phyloP scores from a whole-genome alignment of 1,140 invertebrate genomes.

The Formica exsecta region DNA sequence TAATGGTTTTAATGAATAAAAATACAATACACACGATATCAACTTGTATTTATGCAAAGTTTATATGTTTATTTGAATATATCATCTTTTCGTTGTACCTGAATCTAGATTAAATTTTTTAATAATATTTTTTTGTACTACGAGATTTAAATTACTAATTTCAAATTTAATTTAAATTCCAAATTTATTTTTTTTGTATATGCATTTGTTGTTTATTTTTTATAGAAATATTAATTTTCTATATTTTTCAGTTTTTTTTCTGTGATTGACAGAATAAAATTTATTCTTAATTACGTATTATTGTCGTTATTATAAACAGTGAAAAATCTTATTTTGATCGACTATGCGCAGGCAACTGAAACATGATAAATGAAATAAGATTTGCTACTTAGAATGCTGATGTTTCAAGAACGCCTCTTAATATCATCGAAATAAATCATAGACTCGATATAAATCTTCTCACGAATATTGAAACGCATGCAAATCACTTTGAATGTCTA shows the following conservation, averaged over 20 bases:
- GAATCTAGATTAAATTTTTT: neutral
- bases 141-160: neutral
- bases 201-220: neutral
- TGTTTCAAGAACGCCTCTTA: constrained; percentile 22
- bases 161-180: neutral
- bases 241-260: neutral
- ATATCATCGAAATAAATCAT: constrained; percentile 40
- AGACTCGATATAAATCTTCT: constrained; percentile 25
- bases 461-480: constrained; percentile 29
- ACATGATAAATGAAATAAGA: constrained; percentile 17
- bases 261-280: neutral
- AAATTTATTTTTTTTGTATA: neutral
- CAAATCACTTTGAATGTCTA: constrained; percentile 35
- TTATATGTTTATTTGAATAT: constrained; percentile 19
- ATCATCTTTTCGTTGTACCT: neutral
- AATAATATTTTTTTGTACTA: neutral
- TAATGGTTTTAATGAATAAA: neutral
- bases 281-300: neutral
- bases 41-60: constrained; percentile 29
- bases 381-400: constrained; percentile 14
- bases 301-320: neutral
- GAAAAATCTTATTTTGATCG: neutral
- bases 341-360: neutral
- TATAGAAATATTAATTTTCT: neutral
- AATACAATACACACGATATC: constrained; percentile 14